These are phyloP conservation scores for Aphaenogaster ashmeadi DNA, from an alignment of 1,140 invertebrate species.

Conservation along the genomic window DNA sequence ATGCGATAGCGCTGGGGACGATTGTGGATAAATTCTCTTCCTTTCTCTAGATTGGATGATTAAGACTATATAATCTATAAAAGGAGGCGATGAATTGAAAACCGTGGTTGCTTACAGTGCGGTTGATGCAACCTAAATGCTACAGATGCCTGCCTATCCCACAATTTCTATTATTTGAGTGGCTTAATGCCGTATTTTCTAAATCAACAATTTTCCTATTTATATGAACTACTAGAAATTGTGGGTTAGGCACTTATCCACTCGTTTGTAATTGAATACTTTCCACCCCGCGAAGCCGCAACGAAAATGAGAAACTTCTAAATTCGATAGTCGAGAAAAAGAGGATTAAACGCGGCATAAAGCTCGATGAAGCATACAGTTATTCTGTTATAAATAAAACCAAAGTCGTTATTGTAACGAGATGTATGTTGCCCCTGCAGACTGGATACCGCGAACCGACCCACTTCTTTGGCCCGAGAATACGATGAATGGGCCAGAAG, in stretches of 20 bases:
- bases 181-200: constrained; percentile 19
- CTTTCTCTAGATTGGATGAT: not conserved
- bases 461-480: constrained; percentile 33
- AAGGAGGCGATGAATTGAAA: constrained; percentile 21
- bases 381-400: constrained; percentile 62
- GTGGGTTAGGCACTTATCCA: not conserved
- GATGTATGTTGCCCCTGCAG: constrained; percentile 23
- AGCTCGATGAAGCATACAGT: constrained; percentile 33
- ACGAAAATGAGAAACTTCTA: constrained; percentile 27
- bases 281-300: not conserved
- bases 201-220: constrained; percentile 35
- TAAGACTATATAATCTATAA: constrained; percentile 3
- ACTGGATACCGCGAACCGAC: constrained; percentile 38
- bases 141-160: constrained; percentile 3
- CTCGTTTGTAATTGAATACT: constrained; percentile 47
- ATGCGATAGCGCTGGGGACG: not conserved
- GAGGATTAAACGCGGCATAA: not conserved
- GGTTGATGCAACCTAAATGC: constrained; percentile 35
- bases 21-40: not conserved
- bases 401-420: constrained; percentile 42
- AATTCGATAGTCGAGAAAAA: constrained; percentile 53
- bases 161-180: constrained; percentile 48
- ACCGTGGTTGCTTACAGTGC: not conserved
- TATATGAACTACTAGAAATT: constrained; percentile 9
- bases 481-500: constrained; percentile 43